Evolutionary conservation across 2,888 invertebrate genomes (phyloP).

Genomic region (Noctuana brunneofusca): DNA sequence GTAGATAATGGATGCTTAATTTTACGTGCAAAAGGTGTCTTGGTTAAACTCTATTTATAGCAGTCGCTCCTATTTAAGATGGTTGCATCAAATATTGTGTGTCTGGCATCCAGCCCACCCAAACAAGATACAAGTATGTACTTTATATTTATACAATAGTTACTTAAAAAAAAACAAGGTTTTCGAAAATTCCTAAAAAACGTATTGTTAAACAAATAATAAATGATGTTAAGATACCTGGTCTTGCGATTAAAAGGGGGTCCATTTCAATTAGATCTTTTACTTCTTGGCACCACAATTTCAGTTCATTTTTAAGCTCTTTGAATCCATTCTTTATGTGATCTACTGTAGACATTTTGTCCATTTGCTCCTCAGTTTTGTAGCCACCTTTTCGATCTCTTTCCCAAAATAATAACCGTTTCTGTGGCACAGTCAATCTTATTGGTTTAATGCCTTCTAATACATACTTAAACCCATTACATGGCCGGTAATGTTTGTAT

Average conservation of each 20-base stretch:
- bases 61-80: no score
- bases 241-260: constrained; percentile 79
- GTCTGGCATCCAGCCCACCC: no score
- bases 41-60: no score
- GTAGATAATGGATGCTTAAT: no score
- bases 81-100: no score
- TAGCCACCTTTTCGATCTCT: constrained; percentile 84
- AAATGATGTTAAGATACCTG: constrained; percentile 64
- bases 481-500: not conserved
- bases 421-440: constrained; percentile 9
- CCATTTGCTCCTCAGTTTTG: constrained; percentile 54
- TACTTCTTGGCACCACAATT: constrained; percentile 86
- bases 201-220: not conserved
- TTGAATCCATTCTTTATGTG: constrained; percentile 85
- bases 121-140: no score
- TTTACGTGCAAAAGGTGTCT: no score
- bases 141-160: no score
- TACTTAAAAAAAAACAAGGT: no score
- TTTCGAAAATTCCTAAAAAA: no score
- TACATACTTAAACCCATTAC: not conserved
- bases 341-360: constrained; percentile 72
- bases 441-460: constrained; percentile 10
- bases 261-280: constrained; percentile 85
- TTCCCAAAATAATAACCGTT: constrained; percentile 83
- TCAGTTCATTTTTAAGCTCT: constrained; percentile 86